Evolutionary conservation across 2,888 invertebrate species (phyloP), one percentile per base, ranked within the genome.

Genomic region (Eretmocerus hayati): DNA sequence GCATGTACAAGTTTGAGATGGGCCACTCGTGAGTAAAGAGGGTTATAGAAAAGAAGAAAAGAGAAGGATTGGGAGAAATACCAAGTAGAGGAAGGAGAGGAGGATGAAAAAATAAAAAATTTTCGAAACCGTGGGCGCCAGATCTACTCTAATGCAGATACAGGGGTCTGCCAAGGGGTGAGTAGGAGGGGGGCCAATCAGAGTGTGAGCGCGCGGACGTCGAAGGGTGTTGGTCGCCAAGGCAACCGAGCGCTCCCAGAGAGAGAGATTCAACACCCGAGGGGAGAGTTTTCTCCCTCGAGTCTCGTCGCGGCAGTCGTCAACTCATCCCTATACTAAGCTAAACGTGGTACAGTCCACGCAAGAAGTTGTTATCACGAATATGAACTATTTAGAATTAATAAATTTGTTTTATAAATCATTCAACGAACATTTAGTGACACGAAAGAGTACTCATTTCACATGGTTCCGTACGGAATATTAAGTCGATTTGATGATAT

Each of bases 141-240:
- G n/a, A n/a, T n/a, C n/a, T n/a, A n/a, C n/a, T n/a, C n/a, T n/a
- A n/a, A n/a, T n/a, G n/a, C n/a, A n/a, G n/a, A n/a, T n/a, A n/a
- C n/a, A n/a, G n/a, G n/a, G n/a, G n/a, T n/a, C n/a, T n/a, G n/a
- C n/a, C n/a, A n/a, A n/a, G n/a, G n/a, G n/a, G n/a, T n/a, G n/a
- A 61, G 36, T 57, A 56, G 57, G 59, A 19, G 15, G 20, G 38
- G n/a, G 16, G 42, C 32, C 36, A 41, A 45, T 48, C 44, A 48
- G 48, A 44, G 44, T 39, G 47, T 51, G 43, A 41, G 43, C 47
- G 43, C 47, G 37, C 47, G 40, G n/a, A n/a, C n/a, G n/a, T n/a
- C n/a, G n/a, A n/a, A n/a, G 21, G 43, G 57, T 59, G 57, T 63
- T 62, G 60, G 71, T 71, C 68, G 69, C 71, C 61, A 60, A 58